Evolutionary conservation across 2,888 invertebrate genomes (phyloP), one percentile per base, ranked within the genome.

Genomic region (Drosophila buzzatii): DNA sequence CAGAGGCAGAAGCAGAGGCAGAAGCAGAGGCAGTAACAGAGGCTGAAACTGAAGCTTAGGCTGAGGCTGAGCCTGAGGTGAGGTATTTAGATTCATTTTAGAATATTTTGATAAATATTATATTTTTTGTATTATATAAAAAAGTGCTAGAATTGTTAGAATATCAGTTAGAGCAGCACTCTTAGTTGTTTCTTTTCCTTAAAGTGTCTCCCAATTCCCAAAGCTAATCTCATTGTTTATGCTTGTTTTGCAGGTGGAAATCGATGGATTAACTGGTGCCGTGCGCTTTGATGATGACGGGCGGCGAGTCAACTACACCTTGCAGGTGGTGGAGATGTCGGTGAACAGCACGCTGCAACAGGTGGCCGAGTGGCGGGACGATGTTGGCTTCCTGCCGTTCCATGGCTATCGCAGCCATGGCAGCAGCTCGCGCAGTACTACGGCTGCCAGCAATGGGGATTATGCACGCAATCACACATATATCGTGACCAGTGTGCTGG

Each of bases 251-350:
- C 94, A 98, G 98, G 97, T 97, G 74, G 97, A 98, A 93, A 95
- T 97, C 82, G 97, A 97, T 93, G 98, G 98, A 12, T 94, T 98
- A 70, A 98, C 98, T 1, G 98, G 98, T 52, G 97, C 97, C 91
- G 97, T 98, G 82, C 96, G 97, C 53, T 98, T 98, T 93, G 97
- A 97, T 91, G 97, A 98, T 81, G 97, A 97, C 90, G 98, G 98
- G 2, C 95, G 97, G 79, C 94, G 98, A 47, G 96, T 96, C 91
- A 98, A 98, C 94, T 98, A 97, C 91, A 97, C 97, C 0, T 94
- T 98, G 75, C 97, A 98, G 91, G 96, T 98, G 68, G 97, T 98
- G 37, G 97, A 98, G 93, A 97, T 98, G 97, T 98, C 98, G 0
- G 96, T 98, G 65, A 97, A 98, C 90, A 97, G 98, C 91, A 97